A percentile compares a stretch with the other conserved stretches of the same genome.
Conservation (phyloP, 2,797 vertebrate species). For the Hoplostethus mediterraneus region DNA sequence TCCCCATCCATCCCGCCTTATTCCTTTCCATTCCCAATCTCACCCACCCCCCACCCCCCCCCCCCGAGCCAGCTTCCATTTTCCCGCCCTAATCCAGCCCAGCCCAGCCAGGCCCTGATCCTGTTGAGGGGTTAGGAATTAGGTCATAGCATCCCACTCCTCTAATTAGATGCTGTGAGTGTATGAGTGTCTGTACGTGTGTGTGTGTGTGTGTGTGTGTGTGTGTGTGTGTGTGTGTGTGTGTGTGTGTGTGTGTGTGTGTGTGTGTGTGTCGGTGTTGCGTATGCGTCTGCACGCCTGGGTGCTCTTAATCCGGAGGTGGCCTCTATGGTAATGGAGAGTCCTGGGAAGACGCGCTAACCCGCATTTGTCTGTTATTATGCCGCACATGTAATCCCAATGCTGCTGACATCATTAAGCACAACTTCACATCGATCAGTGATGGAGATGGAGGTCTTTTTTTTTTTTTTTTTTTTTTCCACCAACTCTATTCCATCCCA, state of each 20-base stretch:
- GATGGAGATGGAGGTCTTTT: slow-evolving; percentile 24
- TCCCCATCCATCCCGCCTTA: neutral
- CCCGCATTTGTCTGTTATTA: slow-evolving; percentile 63
- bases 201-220: slow-evolving; percentile 23
- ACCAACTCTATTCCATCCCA: slow-evolving; percentile 1
- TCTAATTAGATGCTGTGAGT: slow-evolving; percentile 75
- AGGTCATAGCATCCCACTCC: slow-evolving; percentile 76
- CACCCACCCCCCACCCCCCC: slow-evolving; percentile 4
- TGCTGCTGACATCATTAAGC: slow-evolving; percentile 40
- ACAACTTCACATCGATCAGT: slow-evolving; percentile 18
- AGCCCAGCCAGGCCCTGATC: slow-evolving; percentile 44
- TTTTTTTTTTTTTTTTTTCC: no score
- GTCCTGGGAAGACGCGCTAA: slow-evolving; percentile 64
- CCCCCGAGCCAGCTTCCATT: slow-evolving; percentile 44
- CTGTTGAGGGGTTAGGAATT: slow-evolving; percentile 73
- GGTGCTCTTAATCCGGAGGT: slow-evolving; percentile 75
- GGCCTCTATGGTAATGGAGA: slow-evolving; percentile 74
- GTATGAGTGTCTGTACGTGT: slow-evolving; percentile 50
- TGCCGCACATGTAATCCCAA: slow-evolving; percentile 40
- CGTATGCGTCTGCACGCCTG: slow-evolving; percentile 55
- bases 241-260: slow-evolving; percentile 23
- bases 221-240: slow-evolving; percentile 31
- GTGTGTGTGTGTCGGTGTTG: slow-evolving; percentile 35
- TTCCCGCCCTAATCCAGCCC: slow-evolving; percentile 61
- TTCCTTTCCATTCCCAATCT: slow-evolving; percentile 2